These are phyloP conservation scores for Neodiprion fabricii DNA, from an alignment of 1,140 invertebrate species.

Conservation along the genomic window DNA sequence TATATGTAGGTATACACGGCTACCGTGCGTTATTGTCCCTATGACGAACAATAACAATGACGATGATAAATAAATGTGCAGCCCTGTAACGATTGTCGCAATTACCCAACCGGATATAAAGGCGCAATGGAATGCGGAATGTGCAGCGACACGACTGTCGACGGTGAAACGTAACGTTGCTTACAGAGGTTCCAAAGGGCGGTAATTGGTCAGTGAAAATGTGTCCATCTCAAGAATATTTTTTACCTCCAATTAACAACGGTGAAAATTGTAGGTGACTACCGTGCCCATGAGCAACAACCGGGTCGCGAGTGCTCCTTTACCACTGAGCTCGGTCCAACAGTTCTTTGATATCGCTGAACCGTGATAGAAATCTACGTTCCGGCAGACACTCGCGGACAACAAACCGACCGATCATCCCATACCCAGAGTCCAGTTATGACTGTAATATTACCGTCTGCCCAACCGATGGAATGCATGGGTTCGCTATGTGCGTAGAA, in stretches of 20 bases:
- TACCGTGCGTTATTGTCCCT: constrained; percentile 44
- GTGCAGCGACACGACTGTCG: too few species aligned
- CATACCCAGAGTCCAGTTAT: neutral
- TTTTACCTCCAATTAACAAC: too few species aligned
- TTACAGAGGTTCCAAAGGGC: too few species aligned
- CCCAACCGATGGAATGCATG: neutral
- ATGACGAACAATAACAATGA: neutral
- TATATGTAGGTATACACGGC: constrained; percentile 28
- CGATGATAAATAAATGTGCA: too few species aligned
- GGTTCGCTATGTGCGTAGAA: neutral
- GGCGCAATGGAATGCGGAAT: too few species aligned
- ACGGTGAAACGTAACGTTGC: neutral
- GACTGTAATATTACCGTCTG: neutral
- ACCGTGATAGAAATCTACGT: constrained; percentile 1
- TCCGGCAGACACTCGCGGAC: neutral
- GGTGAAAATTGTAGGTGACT: neutral
- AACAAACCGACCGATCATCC: neutral
- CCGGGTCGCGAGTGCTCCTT: neutral
- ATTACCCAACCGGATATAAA: neutral
- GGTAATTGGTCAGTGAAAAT: too few species aligned
- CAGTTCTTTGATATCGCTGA: constrained; percentile 5
- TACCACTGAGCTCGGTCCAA: neutral
- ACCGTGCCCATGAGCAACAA: neutral
- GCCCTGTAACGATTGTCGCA: neutral
- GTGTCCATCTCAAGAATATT: too few species aligned